Evolutionary conservation across 2,797 vertebrate genomes (phyloP).

Genomic region (Coracias cyanogaster): DNA sequence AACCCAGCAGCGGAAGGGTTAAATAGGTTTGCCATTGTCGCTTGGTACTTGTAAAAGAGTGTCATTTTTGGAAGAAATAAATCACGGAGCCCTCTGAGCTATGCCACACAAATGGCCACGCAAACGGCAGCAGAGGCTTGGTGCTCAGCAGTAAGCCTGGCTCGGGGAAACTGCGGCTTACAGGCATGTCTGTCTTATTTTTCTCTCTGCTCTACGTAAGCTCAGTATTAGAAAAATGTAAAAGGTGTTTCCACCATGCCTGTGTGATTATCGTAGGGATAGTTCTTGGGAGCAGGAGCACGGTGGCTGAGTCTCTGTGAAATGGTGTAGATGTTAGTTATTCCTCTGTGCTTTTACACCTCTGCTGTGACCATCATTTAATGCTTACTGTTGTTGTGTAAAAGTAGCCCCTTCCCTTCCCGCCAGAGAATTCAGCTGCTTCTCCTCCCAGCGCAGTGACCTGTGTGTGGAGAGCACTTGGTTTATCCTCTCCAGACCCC

Average conservation of each 20-base stretch:
- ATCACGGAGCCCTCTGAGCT: slow-evolving; percentile 31
- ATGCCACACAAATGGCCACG: neutral
- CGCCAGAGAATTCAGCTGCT: neutral
- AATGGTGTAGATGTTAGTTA: slow-evolving; percentile 54
- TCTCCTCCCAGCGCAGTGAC: neutral
- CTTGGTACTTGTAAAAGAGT: neutral
- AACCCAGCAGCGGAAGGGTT: neutral
- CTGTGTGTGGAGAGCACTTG: neutral
- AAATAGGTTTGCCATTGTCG: slow-evolving; percentile 5
- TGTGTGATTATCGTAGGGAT: neutral
- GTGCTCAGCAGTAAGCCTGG: neutral
- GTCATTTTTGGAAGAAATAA: slow-evolving; percentile 51
- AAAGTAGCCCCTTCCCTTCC: neutral
- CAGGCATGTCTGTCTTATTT: neutral
- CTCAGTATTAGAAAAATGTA: slow-evolving; percentile 5
- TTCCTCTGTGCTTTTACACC: slow-evolving; percentile 24
- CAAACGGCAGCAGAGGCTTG: slow-evolving; percentile 32
- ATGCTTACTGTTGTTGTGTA: neutral
- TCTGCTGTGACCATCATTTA: slow-evolving; percentile 37
- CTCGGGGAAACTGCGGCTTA: slow-evolving; percentile 2
- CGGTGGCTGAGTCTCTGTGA: slow-evolving; percentile 7
- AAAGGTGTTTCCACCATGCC: slow-evolving; percentile 35
- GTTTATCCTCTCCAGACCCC: neutral
- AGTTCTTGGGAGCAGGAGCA: slow-evolving; percentile 20
- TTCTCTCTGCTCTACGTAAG: neutral